Evolutionary conservation across 2,113 vertebrate species (phyloP), one percentile per base, ranked within the genome.

Genomic region (Nymphicus hollandicus): DNA sequence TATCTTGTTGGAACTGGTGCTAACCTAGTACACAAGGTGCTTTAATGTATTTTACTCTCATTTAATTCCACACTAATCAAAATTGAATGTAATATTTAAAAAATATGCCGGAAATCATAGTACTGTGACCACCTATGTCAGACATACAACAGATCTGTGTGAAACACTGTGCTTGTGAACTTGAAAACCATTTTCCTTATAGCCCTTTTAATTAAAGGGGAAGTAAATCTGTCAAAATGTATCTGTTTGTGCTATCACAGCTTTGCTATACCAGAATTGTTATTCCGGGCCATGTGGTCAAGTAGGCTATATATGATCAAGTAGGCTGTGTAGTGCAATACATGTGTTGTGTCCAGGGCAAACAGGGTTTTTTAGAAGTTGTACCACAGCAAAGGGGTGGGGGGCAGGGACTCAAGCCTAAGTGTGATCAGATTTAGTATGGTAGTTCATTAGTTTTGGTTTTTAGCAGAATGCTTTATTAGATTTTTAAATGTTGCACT

Each of bases 11-110:
- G 72, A 94, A 93, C 47, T 90, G 93, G 91, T 97, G 97, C 96
- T 97, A 92, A 94, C 85, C 29, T 49, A 91, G 79, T 93, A 90
- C 14, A 43, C 7, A 9, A 88, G 93, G 93, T 96, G 94, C 95
- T 96, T 89, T 56, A 89, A 94, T 49, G 2, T 46, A 68, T 81
- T 92, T 84, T 55, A 74, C 12, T 56, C 90, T 82, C 79, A 69
- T 81, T 16, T 55, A 81, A 88, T 79, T 65, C 49, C 74, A 80
- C 25, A 33, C 52, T 78, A 28, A 31, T 25, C 66, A 24, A 86
- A 89, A 82, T 15, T 53, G 81, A 13, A 24, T 61, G 27, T 58
- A 84, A 24, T 35, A 44, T 3, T 63, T 65, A 86, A 27, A 86
- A 89, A 71, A 71, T 7, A n/a, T 5, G 7, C 52, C 17, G 43